Base-by-base conservation (phyloP, 2,797 vertebrate species). In the Artibeus lituratus region DNA sequence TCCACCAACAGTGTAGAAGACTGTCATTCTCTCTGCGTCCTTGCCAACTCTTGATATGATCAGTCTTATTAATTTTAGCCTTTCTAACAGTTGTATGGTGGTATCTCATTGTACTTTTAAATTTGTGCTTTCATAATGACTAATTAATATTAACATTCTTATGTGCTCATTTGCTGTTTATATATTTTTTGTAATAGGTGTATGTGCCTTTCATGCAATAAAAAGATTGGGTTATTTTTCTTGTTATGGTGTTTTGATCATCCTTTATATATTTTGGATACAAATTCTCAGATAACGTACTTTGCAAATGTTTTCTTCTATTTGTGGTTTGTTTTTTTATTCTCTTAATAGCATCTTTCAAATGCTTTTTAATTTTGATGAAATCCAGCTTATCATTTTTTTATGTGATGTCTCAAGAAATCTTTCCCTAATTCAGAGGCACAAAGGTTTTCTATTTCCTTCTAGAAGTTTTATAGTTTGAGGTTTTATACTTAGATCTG, bases 361-460 rank as follows among this genome's bases (percentile, higher is more conserved):
- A 62, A 93, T n/a, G 55, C 35, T 83, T 77, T 51, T 82, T 72
- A 51, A 10, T 87, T 92, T 87, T 87, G 35, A 44, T 90, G 11
- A 73, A 73, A 53, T 91, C 5, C 4, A 47, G 3, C 73, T 67
- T 87, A 77, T 81, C 14, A 51, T 69, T 83, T 47, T 81, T 89
- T 88, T 72, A 37, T 74, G 37, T 77, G 47, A 62, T 72, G 5
- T 89, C 16, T 24, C 53, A 93, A 83, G 32, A 87, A 39, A 51
- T 67, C 26, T 59, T 87, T 47, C 14, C 22, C 59, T 76, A 67
- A 85, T n/a, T 26, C 74, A 74, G 22, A 49, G 44, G 69, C 15
- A 55, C 37, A 88, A 49, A 72, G 22, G 5, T 47, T 93, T 91
- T 86, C 47, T 73, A n/a, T 78, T 95, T 92, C 89, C 80, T 94